phyloP scores from a whole-genome alignment of 2,888 invertebrate genomes.

The Andrena flavipes region DNA sequence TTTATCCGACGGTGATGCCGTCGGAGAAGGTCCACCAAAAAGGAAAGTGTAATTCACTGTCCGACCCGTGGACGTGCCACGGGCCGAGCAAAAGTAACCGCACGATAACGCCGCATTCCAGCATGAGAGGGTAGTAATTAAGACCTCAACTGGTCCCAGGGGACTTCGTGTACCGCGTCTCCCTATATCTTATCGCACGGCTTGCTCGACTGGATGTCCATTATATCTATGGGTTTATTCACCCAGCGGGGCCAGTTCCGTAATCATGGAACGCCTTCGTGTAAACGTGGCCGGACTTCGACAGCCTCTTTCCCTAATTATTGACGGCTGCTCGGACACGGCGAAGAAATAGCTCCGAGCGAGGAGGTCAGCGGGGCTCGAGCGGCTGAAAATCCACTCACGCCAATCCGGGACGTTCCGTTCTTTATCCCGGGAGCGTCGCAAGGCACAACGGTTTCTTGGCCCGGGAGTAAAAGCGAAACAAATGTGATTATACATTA shows the following conservation, averaged over 20 bases:
- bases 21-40: conserved; percentile 37
- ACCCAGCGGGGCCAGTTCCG: conserved; percentile 53
- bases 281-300: conserved; percentile 27
- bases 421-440: background rate
- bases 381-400: background rate
- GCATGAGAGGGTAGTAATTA: conserved; percentile 77
- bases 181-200: conserved; percentile 68
- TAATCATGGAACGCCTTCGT: conserved; percentile 26
- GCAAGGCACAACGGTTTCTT: too few relatives aligned
- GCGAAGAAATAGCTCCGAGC: background rate
- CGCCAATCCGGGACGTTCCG: background rate
- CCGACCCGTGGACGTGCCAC: conserved; percentile 53
- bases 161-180: conserved; percentile 54
- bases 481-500: conserved; percentile 32
- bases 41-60: conserved; percentile 68
- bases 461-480: background rate
- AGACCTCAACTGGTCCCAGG: conserved; percentile 78
- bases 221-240: conserved; percentile 57
- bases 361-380: background rate
- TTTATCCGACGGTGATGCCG: conserved; percentile 39
- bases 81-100: conserved; percentile 62
- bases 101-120: conserved; percentile 71
- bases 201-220: conserved; percentile 59
- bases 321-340: conserved; percentile 14
- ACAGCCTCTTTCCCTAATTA: conserved; percentile 51